A percentile compares a stretch with the other conserved stretches of the same genome.
Evolutionary conservation across 2,797 vertebrate species (phyloP).

Genomic region (Rostrhamus sociabilis): DNA sequence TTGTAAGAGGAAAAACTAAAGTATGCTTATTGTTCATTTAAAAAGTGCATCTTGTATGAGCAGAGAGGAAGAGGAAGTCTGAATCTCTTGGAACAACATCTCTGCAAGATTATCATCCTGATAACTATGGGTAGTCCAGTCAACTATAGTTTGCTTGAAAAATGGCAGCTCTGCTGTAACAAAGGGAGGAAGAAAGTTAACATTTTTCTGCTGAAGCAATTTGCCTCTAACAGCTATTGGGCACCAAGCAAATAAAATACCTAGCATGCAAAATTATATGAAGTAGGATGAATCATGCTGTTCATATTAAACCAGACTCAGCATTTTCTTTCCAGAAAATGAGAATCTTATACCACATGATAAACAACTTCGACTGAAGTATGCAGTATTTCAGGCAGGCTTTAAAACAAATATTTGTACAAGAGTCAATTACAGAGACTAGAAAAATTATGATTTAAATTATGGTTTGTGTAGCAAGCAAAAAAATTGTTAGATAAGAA

Average conservation of each 20-base stretch:
- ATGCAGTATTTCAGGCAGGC: conserved; percentile 81
- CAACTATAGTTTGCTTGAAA: conserved; percentile 1
- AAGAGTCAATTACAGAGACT: conserved; percentile 71
- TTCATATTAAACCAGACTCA: conserved; percentile 82
- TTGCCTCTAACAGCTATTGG: conserved; percentile 56
- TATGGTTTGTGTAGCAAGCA: conserved; percentile 24
- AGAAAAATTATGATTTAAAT: conserved; percentile 55
- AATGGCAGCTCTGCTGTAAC: conserved; percentile 41
- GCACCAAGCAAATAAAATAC: conserved; percentile 71
- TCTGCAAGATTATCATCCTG: not conserved
- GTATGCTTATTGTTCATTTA: not conserved
- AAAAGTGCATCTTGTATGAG: not conserved
- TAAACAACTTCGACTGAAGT: conserved; percentile 83
- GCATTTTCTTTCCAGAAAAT: conserved; percentile 83
- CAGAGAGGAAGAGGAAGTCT: not conserved
- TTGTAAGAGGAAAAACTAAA: not conserved
- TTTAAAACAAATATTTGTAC: conserved; percentile 80
- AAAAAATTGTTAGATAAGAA: conserved; percentile 26
- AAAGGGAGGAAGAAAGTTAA: conserved; percentile 46
- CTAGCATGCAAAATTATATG: conserved; percentile 65
- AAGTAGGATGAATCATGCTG: conserved; percentile 83
- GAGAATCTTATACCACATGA: conserved; percentile 80
- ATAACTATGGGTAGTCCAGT: conserved; percentile 14
- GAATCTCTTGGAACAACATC: not conserved
- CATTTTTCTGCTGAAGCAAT: conserved; percentile 60